Evolutionary conservation across 2,113 vertebrate genomes (phyloP), one percentile per base, ranked within the genome.

Genomic region (Callaeas wilsoni): DNA sequence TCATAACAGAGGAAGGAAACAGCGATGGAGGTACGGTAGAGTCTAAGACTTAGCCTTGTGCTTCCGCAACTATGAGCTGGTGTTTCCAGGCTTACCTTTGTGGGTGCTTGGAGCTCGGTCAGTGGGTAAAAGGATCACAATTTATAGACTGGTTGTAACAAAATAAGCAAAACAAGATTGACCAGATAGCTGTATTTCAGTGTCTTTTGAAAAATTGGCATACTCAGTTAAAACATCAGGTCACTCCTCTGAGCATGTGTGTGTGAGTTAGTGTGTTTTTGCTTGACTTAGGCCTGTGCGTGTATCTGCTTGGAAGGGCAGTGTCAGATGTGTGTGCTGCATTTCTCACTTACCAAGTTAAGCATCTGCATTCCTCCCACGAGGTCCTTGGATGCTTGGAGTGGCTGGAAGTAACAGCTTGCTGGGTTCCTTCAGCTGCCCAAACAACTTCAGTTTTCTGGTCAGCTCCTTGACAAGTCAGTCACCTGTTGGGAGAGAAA

Each of bases 1-100:
- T 99, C 82, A 99, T 99, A 91, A 98, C 99, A 81, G 99, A 99
- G 83, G 99, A 99, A 87, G 99, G 99, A 63, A 99, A 98, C 97
- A 99, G 99, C 2, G 99, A 99, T 86, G 99, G 99, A 98, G 99
- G 99, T 99, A 98, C 39, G 73, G 76, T 57, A 8, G 50, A 35
- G 42, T 55, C 60, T 42, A 7, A 80, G 37, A 14, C 7, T 39
- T 44, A 4, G 27, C 16, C 5, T 16, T 70, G 37, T 89, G 32
- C 27, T 69, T 56, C 47, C 76, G n/a, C 57, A 12, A 1, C 29
- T 35, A 0, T 30, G 16, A 27, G 60, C 27, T 50, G 22, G 0
- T 25, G 27, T 52, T 46, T 39, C 16, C 19, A 37, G 65, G 50
- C 59, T 78, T 33, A 3, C 0, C 2, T 25, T 35, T n/a, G 41